phyloP scores from a whole-genome alignment of 64 coral and sea anemone genomes.

The Porites australiensis region DNA sequence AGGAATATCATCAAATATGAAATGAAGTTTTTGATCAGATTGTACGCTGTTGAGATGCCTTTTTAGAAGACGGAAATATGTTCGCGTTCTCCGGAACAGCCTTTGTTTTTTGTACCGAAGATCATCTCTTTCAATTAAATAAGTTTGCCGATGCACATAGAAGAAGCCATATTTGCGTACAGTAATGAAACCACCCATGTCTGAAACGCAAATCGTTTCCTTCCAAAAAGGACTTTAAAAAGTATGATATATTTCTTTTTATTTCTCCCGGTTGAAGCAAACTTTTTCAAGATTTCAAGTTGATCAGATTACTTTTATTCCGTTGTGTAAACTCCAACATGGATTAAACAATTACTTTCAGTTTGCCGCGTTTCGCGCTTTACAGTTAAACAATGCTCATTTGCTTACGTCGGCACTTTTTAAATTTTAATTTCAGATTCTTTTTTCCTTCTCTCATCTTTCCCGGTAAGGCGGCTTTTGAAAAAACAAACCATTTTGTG shows the following conservation, averaged over 20 bases:
- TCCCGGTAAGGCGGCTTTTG: background rate
- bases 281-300: background rate
- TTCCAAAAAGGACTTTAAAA: background rate
- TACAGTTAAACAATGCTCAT: constrained; percentile 7
- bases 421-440: background rate
- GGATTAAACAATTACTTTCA: background rate
- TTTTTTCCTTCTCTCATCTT: background rate
- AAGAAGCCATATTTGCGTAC: background rate
- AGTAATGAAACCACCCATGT: background rate
- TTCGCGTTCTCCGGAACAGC: background rate
- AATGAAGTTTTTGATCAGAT: too few species aligned
- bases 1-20: background rate
- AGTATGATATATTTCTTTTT: too few species aligned
- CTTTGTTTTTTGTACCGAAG: background rate
- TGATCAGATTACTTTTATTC: background rate
- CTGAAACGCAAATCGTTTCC: background rate
- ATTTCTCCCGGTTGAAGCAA: background rate
- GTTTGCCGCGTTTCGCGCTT: background rate
- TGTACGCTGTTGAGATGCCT: too few species aligned
- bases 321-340: background rate
- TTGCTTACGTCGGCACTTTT: constrained; percentile 32
- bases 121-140: too few species aligned
- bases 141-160: background rate
- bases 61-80: too few species aligned
- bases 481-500: background rate